Base-by-base conservation (phyloP, 2,888 invertebrate species). In the Stenotaenia linearis region DNA sequence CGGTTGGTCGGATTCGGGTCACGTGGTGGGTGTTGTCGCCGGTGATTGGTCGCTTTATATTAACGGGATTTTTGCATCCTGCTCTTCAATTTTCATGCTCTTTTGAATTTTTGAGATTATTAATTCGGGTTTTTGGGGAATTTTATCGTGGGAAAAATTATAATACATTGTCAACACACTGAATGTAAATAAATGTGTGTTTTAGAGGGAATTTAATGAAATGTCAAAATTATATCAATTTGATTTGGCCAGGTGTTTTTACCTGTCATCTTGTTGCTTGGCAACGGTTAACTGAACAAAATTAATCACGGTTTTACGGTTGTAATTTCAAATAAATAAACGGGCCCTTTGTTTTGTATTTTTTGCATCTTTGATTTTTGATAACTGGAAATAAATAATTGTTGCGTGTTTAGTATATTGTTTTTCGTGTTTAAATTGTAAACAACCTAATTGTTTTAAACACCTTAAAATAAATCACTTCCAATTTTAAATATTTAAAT, bases 231-330 rank as follows among this genome's bases (percentile, higher is more conserved):
- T 50, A 1, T 50, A 3, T 45, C 12, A 18, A 21, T n/a, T 50
- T n/a, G 18, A 28, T 28, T 7, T n/a, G n/a, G 25, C 69, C 69
- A 69, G 69, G 69, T 69, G 69, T 69, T 69, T 69, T 69, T 69
- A 69, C 69, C 69, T 69, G 69, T 18, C 69, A 69, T 28, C 69
- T 69, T 10, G 69, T 69, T 69, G 69, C 69, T 69, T 15, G 25
- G 69, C 69, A 69, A 69, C 69, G 12, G 69, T n/a, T 12, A 69
- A 23, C 69, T 3, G 69, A 69, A 69, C 7, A 50, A 50, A 50
- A 50, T n/a, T 25, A 28, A 69, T 69, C 25, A 28, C 69, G 9
- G 1, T 69, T 69, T 69, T 69, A 18, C 45, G 12, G 45, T 5
- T 18, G 45, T 7, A 9, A 6, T 32, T 32, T 32, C 32, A 32